A percentile compares a stretch with the other conserved stretches of the same genome.
Evolutionary conservation across 2,797 vertebrate genomes (phyloP).

Genomic region (Neomorphus geoffroyi): DNA sequence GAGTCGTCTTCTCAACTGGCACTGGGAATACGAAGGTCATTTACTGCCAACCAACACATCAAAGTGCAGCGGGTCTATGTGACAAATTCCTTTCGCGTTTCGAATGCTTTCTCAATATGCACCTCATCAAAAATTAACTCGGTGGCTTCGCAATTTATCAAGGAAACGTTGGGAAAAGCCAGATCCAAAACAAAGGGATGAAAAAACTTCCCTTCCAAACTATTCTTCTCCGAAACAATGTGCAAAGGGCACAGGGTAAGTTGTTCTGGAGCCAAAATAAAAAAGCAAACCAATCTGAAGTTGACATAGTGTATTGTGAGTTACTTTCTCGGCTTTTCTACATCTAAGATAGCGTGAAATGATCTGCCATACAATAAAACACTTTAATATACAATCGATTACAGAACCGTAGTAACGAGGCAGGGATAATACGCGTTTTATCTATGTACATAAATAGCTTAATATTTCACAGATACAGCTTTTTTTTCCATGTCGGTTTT

Average conservation of each 20-base stretch:
- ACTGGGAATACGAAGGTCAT: background rate
- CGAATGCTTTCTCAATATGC: background rate
- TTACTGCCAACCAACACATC: background rate
- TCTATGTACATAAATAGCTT: conserved; percentile 59
- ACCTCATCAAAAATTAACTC: background rate
- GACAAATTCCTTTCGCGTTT: background rate
- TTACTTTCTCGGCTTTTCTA: conserved; percentile 53
- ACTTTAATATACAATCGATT: conserved; percentile 56
- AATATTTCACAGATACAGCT: conserved; percentile 48
- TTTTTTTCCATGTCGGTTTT: background rate
- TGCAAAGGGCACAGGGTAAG: background rate
- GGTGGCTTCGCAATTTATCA: background rate
- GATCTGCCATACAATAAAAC: conserved; percentile 45
- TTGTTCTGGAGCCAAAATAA: conserved; percentile 41
- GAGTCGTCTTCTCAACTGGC: background rate
- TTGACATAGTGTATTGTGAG: conserved; percentile 72
- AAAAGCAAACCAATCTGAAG: conserved; percentile 32
- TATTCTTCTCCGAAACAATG: background rate
- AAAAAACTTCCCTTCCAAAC: background rate
- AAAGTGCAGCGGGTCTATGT: background rate
- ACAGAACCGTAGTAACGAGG: conserved; percentile 46
- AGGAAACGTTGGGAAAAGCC: background rate
- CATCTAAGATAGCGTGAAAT: conserved; percentile 45
- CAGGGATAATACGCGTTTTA: background rate
- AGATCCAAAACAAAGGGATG: background rate